Base-by-base conservation (phyloP, 64 coral and sea anemone genomes). In the Montipora capricornis region DNA sequence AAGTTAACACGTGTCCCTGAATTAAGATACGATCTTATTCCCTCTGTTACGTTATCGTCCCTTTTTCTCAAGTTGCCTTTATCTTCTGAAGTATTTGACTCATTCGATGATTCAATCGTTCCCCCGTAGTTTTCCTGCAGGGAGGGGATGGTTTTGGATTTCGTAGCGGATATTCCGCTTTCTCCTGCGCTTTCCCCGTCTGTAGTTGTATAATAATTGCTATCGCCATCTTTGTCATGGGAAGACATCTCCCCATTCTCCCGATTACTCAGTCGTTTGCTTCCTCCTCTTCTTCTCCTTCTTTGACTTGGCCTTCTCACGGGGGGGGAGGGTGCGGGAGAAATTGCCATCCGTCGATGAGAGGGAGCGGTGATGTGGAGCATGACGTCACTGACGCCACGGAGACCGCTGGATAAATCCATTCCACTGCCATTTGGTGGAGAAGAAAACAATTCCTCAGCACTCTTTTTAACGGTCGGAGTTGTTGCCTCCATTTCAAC, bases 311-410 rank as follows among this genome's bases (percentile, higher is more conserved):
- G 44, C 66, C 84, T 87, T 58, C 79, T 90, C 5, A 47, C 4
- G 52, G 93, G 93, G 80, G 96, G 96, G 6, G 96, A 89, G 19
- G 78, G 59, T 5, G 81, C 84, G 49, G 96, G 96, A 26, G 96
- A 95, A 51, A 98, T 91, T 45, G 96, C 96, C 96, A 98, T 98
- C 55, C 96, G 83, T 20, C 96, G 78, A n/a, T 93, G 87, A 50
- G 82, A 81, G 13, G 78, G 89, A 45, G 95, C 90, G 0, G 92
- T 89, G 10, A 97, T 91, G 53, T 97, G 83, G 2, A 94, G 75
- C 82, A 95, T 98, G 48, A 91, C 89, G 37, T 98, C 93, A 92
- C 93, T 91, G 3, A 82, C 88, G 10, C 89, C 89, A 62, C 76
- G 80, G 59, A 98, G 88, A 9, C 96, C 96, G 55, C 94, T 98